These are phyloP conservation scores for Lasioglossum leucozonium DNA, from an alignment of 2,888 invertebrate species.

Conservation along the genomic window DNA sequence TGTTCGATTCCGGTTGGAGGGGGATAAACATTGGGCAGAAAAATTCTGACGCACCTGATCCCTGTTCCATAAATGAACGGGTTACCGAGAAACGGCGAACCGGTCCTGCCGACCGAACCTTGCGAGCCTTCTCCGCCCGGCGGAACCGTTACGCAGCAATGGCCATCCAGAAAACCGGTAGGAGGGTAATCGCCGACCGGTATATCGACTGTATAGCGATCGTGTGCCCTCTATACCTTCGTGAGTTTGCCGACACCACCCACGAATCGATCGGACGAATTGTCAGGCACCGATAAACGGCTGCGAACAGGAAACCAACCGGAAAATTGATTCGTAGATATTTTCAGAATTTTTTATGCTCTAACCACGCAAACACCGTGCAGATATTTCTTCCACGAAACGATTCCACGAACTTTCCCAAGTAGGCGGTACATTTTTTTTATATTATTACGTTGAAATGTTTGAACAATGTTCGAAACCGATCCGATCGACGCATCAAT, in stretches of 20 bases:
- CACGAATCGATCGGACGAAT: constrained; percentile 29
- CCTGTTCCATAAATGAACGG: constrained; percentile 54
- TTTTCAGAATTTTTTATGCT: background rate
- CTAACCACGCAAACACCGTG: background rate
- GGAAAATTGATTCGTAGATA: background rate
- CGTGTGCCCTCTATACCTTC: constrained; percentile 17
- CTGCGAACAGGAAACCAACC: background rate
- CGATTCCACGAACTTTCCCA: background rate
- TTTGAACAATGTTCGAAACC: background rate
- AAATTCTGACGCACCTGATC: constrained; percentile 51
- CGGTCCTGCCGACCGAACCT: constrained; percentile 63
- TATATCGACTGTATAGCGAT: constrained; percentile 28
- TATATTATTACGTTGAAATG: background rate
- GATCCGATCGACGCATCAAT: background rate
- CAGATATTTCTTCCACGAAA: background rate
- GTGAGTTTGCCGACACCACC: constrained; percentile 24
- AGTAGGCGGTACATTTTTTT: background rate
- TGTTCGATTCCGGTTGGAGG: background rate
- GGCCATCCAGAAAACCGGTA: constrained; percentile 69
- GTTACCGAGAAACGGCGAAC: constrained; percentile 67
- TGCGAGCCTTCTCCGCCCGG: constrained; percentile 41
- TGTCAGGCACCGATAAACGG: background rate
- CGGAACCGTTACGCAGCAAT: constrained; percentile 69
- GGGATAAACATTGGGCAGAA: constrained; percentile 42
- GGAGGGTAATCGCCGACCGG: constrained; percentile 59